Base-by-base conservation (phyloP, 1,140 invertebrate genomes). In the Melitaea cinxia region DNA sequence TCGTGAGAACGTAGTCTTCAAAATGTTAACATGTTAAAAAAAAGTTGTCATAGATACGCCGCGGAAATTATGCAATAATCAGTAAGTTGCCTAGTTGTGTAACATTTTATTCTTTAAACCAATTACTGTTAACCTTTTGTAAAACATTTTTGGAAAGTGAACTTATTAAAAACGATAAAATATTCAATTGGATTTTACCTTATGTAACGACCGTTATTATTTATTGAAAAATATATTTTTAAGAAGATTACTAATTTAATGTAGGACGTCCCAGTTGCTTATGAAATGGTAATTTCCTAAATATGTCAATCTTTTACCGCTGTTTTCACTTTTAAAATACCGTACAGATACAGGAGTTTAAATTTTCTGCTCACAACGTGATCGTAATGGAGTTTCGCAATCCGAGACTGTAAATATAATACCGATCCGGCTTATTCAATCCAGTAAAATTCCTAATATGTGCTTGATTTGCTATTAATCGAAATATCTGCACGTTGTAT, bases 1-100 rank as follows among this genome's bases (percentile, higher is more conserved):
- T 53, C 62, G 68, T 70, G 68, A 65, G 68, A 70, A 58, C 54
- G 33, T 30, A 64, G 45, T 28, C 60, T 52, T 58, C 47, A 14
- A 50, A 47, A 14, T 17, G 49, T 63, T 53, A 64, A 71, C 53
- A 63, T 57, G 49, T n/a, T n/a, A 26, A 49, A 39, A 62, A 23
- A 55, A 14, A 4, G 58, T 67, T 71, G 50, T 62, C 55, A 67
- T 67, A 33, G 59, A 33, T 42, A 35, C 33, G 37, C 17, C 53
- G n/a, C 59, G 59, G 64, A 71, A 50, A 50, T 71, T 59, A 64
- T 12, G 55, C 37, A 71, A 71, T 56, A 33, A 12, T 28, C 15
- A 42, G 39, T 54, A 52, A n/a, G 21, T 19, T 50, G 55, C 50
- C 21, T 30, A 53, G 9, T 53, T 61, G 37, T 23, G 24, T 61